Evolutionary conservation across 2,888 invertebrate genomes (phyloP), one percentile per base, ranked within the genome.

Genomic region (Metalampra italica): DNA sequence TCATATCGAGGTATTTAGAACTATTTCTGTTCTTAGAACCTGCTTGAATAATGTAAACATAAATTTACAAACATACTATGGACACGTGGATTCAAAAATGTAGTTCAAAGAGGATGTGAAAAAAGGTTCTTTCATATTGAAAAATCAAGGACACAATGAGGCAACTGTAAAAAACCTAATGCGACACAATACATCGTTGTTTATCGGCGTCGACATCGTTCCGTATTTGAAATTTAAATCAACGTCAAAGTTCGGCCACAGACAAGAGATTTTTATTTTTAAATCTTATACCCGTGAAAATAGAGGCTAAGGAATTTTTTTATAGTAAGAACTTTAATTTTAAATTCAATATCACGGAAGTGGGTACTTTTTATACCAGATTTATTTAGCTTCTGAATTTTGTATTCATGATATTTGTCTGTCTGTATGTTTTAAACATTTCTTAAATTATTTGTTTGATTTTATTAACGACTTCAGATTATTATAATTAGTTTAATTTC

Each of bases 211-310:
- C 46, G 32, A 49, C 43, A 52, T 51, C 51, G 46, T 43, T 43
- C 43, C 13, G 13, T 37, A 49, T 52, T 49, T 46, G 38, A 52
- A 52, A 48, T 52, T 52, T 30, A 52, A 52, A 52, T 13, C 30
- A 5, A 46, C 30, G 29, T 39, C 32, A 40, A 46, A 46, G 30
- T 46, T 46, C 46, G 44, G 22, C 32, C 30, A 43, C 8, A 43
- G 32, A 43, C 30, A 43, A 43, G 32, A 29, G 9, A 11, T 41
- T 43, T 34, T 32, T 15, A 34, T 15, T 43, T 30, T 43, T 34
- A 11, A 32, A 34, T 22, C 29, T 34, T 11, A 7, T 34, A 34
- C 11, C 1, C 34, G 4, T 34, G 3, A 11, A 9, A 34, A 34
- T 34, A 34, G 34, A 34, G 22, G 22, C 22, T 22, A 22, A 22